phyloP scores from a whole-genome alignment of 2,113 vertebrate species.

The Peromyscus californicus region DNA sequence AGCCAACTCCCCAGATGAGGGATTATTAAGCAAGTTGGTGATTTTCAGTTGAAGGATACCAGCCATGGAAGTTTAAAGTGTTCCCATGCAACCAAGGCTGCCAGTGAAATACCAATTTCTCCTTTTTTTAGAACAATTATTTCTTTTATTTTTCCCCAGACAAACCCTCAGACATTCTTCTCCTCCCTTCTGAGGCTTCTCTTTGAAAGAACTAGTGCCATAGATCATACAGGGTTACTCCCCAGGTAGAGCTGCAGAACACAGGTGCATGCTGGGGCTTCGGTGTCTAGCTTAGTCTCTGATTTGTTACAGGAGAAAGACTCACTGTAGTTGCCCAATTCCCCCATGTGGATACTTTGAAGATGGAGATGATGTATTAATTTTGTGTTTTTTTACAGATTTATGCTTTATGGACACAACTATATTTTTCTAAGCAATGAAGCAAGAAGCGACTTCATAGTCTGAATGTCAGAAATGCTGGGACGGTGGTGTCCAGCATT shows the following conservation, averaged over 20 bases:
- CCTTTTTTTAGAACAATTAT: conserved; percentile 83
- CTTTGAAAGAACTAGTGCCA: neutral
- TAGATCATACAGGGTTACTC: conserved; percentile 59
- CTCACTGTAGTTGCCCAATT: conserved; percentile 67
- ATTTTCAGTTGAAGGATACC: conserved; percentile 82
- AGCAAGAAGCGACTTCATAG: conserved; percentile 45
- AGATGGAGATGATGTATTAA: conserved; percentile 78
- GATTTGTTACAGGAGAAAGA: conserved; percentile 79
- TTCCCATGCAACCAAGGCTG: conserved; percentile 74
- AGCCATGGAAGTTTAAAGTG: conserved; percentile 79
- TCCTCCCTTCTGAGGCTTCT: conserved; percentile 67
- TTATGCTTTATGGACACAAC: conserved; percentile 60
- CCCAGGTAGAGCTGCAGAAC: conserved; percentile 52
- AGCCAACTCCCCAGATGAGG: conserved; percentile 52
- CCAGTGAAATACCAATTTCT: conserved; percentile 81
- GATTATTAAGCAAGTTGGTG: conserved; percentile 75
- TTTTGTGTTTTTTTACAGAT: conserved; percentile 79
- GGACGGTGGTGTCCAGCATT: neutral
- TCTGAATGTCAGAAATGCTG: neutral
- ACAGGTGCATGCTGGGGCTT: conserved; percentile 62
- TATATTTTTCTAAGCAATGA: conserved; percentile 70
- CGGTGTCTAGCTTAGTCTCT: conserved; percentile 21
- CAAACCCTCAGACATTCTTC: conserved; percentile 67
- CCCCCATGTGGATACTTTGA: conserved; percentile 69
- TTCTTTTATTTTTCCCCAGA: conserved; percentile 79